Evolutionary conservation across 2,888 invertebrate genomes (phyloP).

Genomic region (Ormyrus nitidulus): DNA sequence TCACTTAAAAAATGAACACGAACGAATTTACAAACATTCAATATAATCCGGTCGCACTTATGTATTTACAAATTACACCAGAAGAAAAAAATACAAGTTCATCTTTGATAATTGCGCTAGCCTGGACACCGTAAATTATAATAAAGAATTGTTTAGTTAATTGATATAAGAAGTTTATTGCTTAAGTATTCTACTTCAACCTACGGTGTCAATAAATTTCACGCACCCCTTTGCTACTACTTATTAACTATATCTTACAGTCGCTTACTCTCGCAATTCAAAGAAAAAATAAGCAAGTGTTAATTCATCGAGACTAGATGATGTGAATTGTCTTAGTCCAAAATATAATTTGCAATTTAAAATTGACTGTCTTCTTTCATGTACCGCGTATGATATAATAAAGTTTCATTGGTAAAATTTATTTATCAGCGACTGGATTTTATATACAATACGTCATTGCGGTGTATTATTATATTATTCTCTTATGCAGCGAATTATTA

Average conservation of each 20-base stretch:
- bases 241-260: slow-evolving; percentile 25
- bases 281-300: background rate
- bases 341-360: too few species aligned
- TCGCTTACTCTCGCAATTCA: background rate
- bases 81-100: slow-evolving; percentile 21
- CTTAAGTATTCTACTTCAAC: background rate
- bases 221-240: slow-evolving; percentile 4
- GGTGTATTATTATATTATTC: too few species aligned
- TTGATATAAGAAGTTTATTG: background rate
- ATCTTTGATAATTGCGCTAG: slow-evolving; percentile 1
- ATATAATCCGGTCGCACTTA: slow-evolving; percentile 34
- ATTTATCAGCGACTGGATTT: too few species aligned
- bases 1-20: slow-evolving; percentile 8
- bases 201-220: slow-evolving; percentile 6
- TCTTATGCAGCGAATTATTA: too few species aligned
- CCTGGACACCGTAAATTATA: background rate
- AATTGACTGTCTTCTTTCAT: too few species aligned
- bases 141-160: slow-evolving; percentile 20
- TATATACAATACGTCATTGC: too few species aligned
- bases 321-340: background rate
- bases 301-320: too few species aligned
- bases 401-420: too few species aligned
- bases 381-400: too few species aligned
- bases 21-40: slow-evolving; percentile 37
- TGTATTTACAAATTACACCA: slow-evolving; percentile 43